phyloP scores from a whole-genome alignment of 2,797 vertebrate genomes.

The Morelia viridis region DNA sequence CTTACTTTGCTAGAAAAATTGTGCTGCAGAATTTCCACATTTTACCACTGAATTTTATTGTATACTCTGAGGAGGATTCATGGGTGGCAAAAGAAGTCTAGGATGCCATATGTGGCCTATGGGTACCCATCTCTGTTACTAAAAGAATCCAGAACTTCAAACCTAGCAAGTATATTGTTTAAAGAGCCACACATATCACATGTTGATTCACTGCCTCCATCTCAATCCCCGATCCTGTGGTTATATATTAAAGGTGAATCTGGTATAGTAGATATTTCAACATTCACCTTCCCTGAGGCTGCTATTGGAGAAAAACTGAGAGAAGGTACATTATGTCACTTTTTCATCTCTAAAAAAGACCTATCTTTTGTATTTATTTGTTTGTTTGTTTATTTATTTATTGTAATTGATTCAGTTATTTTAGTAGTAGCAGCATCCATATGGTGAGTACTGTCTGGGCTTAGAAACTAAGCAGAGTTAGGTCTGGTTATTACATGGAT shows the following conservation, averaged over 20 bases:
- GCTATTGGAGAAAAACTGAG: neutral
- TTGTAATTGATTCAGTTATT: neutral
- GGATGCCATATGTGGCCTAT: neutral
- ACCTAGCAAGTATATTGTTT: neutral
- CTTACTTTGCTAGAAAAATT: neutral
- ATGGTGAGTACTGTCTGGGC: neutral
- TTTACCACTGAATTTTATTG: neutral
- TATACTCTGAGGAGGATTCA: neutral
- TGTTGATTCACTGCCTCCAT: neutral
- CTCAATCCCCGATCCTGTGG: neutral
- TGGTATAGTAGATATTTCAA: neutral
- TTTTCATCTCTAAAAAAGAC: neutral
- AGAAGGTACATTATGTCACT: neutral
- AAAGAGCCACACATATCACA: neutral
- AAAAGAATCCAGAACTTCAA: neutral
- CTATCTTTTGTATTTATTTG: neutral
- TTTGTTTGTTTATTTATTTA: neutral
- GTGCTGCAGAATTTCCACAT: neutral
- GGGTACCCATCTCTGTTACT: neutral
- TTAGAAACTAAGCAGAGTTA: neutral
- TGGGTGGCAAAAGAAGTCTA: neutral
- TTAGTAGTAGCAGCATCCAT: neutral
- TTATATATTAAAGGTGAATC: neutral
- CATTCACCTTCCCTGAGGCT: neutral
- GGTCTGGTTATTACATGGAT: neutral